Evolutionary conservation across 2,888 invertebrate genomes (phyloP), one percentile per base, ranked within the genome.

Genomic region (Nematopogon swammerdamellus): DNA sequence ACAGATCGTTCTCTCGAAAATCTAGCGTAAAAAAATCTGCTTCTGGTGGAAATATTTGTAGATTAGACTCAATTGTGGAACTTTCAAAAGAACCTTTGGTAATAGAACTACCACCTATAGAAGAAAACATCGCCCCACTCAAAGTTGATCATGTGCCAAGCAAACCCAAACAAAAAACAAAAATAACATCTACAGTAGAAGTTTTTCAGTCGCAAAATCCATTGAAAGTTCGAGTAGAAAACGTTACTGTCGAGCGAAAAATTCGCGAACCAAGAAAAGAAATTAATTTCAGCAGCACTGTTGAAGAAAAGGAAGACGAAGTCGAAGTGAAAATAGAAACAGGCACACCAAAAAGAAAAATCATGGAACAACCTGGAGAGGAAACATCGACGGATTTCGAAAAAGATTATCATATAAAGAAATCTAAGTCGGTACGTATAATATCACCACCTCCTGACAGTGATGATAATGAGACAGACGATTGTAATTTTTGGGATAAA

Each of bases 401-500:
- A 60, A 57, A 52, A 55, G 51, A 57, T 63, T 55, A 53, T 51
- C 52, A 49, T 52, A 52, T 50, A 51, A 54, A 56, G 56, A 56
- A 47, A 57, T 47, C 45, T 20, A 53, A 55, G 51, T 51, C 55
- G 50, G 50, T 52, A 49, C 42, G 30, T 19, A 50, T 49, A 63
- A 64, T 16, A 49, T 53, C 59, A 42, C 57, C 56, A 17, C 72
- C 75, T 1, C 71, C 73, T 25, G 77, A 75, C 54, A 70, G 71
- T 10, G 79, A 77, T 2, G 70, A 71, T 53, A 14, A 4, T 14
- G 77, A 75, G 54, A 70, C 71, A 10, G 79, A 77, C 1, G 70
- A 71, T 53, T 75, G 73, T 11, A 84, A 86, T 61, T 87, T 87
- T 68, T 87, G 87, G 87, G 80, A 81, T 19, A 80, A 79, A 67